phyloP scores from a whole-genome alignment of 2,113 vertebrate species.

The Chroicocephalus ridibundus region DNA sequence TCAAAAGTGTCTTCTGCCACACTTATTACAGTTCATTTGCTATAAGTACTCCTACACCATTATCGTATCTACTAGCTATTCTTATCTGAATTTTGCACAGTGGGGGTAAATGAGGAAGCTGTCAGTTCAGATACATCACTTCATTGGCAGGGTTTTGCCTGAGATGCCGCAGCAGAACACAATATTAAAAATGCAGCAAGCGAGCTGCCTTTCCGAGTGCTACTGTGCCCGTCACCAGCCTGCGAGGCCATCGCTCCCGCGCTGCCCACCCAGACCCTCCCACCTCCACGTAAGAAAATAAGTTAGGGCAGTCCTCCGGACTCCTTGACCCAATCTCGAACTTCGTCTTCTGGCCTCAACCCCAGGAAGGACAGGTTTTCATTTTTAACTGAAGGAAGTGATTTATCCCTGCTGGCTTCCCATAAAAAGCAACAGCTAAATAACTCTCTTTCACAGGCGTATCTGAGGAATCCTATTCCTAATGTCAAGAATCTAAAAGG shows the following conservation, averaged over 20 bases:
- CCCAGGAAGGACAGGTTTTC: not conserved
- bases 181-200: not conserved
- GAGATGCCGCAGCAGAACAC: not conserved
- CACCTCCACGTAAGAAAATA: accelerated
- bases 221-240: accelerated
- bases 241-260: accelerated
- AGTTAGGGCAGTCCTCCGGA: not conserved
- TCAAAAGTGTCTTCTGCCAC: not conserved
- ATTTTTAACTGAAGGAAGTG: not conserved
- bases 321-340: not conserved
- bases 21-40: not conserved
- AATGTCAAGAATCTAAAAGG: not conserved
- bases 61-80: not conserved
- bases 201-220: not conserved
- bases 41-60: not conserved
- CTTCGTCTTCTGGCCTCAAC: not conserved
- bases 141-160: not conserved
- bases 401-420: not conserved
- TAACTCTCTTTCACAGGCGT: not conserved
- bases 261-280: not conserved
- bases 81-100: not conserved
- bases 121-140: not conserved
- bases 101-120: not conserved
- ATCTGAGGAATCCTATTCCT: not conserved
- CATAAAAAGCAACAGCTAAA: not conserved